phyloP scores from a whole-genome alignment of 2,888 invertebrate species.

The Pyrrhia umbra region DNA sequence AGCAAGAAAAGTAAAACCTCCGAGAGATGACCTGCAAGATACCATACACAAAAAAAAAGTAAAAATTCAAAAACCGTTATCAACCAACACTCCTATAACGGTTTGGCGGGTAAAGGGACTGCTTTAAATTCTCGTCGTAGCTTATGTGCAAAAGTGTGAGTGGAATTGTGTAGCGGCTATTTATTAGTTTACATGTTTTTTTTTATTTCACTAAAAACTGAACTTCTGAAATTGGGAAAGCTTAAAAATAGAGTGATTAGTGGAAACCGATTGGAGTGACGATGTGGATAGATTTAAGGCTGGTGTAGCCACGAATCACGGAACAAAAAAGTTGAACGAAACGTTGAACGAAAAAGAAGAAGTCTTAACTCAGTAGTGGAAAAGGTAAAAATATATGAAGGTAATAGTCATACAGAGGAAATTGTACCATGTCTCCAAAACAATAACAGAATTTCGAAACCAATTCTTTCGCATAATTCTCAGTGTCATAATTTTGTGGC shows the following conservation, averaged over 20 bases:
- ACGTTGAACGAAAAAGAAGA: too few species aligned
- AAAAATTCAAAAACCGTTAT: not conserved
- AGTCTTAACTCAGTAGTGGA: too few species aligned
- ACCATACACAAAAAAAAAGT: not conserved
- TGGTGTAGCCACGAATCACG: too few species aligned
- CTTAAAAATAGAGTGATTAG: not conserved
- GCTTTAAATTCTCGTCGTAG: not conserved
- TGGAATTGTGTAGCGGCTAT: not conserved
- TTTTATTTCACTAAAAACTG: not conserved
- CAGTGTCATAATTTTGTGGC: slow-evolving; percentile 20
- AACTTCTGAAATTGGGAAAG: not conserved
- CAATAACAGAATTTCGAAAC: not conserved
- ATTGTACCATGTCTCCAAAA: not conserved
- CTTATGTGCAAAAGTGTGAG: not conserved
- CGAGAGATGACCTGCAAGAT: too few species aligned
- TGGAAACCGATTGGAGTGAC: not conserved
- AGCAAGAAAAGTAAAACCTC: too few species aligned
- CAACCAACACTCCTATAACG: not conserved
- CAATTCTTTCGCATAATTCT: slow-evolving; percentile 4
- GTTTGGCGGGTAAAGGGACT: not conserved
- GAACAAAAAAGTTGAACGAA: too few species aligned
- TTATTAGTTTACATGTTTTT: not conserved
- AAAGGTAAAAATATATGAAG: too few species aligned
- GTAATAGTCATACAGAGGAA: too few species aligned
- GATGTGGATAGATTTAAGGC: not conserved